Evolutionary conservation across 2,113 vertebrate genomes (phyloP), one percentile per base, ranked within the genome.

Genomic region (Lepisosteus osseus): DNA sequence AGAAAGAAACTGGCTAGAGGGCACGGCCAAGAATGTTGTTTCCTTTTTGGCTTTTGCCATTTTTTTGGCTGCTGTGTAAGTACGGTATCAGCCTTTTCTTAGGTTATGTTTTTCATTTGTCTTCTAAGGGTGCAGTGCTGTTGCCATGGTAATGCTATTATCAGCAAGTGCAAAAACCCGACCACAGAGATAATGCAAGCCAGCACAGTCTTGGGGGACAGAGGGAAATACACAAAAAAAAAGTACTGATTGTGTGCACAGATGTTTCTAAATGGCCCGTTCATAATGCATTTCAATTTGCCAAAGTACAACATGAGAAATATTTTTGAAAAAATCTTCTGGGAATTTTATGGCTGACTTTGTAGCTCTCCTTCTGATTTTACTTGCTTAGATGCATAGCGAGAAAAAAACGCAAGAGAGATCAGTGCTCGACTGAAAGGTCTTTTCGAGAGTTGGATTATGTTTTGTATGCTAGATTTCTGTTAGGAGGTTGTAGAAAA

Each of bases 81-180:
- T 29, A 29, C 29, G 29, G 29, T 80, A 81, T 85, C 77, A 80
- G 80, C 82, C 74, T 81, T 86, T 83, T 84, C 78, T 80, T 69
- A 73, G 75, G 77, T 80, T 79, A 70, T 78, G 76, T 55, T 47
- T 77, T 77, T 72, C 77, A 74, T 84, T 87, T 76, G 47, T 84
- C 82, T 81, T 79, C 76, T 72, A 74, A 72, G 68, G 80, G 80
- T 77, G 77, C 86, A 82, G 83, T 79, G 86, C 86, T 80, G 87
- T 89, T 90, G 82, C 89, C 86, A 91, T 91, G 87, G 86, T 85
- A 79, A 91, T 89, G 79, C 82, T 78, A 81, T 83, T 87, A 81
- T 78, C 84, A 85, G 82, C 71, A 77, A 71, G 68, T 74, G 40
- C 68, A 61, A 63, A n/a, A 40, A 64, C 55, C 57, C 57, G 59